A percentile compares a stretch with the other conserved stretches of the same genome.
Evolutionary conservation across 2,113 vertebrate species (phyloP).

Genomic region (Elanoides forficatus): DNA sequence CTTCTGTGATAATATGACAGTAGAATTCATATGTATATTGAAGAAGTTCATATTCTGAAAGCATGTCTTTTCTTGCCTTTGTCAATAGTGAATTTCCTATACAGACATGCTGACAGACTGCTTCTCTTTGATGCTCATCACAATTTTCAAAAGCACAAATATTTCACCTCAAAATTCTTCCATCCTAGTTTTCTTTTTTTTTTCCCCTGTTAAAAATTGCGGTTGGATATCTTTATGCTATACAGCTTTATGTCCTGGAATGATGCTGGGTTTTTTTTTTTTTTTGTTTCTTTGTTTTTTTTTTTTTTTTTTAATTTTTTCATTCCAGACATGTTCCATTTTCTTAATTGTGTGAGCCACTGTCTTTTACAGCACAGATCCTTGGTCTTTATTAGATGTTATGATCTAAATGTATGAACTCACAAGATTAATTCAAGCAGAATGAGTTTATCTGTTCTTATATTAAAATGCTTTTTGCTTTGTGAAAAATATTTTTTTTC

Average conservation of each 20-base stretch:
- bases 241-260: background rate
- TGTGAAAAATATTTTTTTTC: background rate
- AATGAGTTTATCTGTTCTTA: background rate
- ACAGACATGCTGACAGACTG: background rate
- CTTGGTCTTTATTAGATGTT: background rate
- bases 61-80: background rate
- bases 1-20: background rate
- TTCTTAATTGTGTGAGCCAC: background rate
- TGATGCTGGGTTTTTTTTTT: rapidly evolving
- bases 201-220: background rate
- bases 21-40: background rate
- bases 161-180: background rate
- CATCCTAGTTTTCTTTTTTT: background rate
- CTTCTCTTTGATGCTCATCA: background rate
- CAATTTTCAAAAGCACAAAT: background rate
- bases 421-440: background rate
- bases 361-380: background rate
- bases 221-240: background rate
- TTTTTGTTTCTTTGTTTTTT: rapidly evolving
- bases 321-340: background rate
- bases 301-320: background rate
- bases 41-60: background rate
- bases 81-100: background rate
- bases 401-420: background rate
- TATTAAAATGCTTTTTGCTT: background rate